Conservation (phyloP, 1,140 invertebrate genomes). For the Tenebrio molitor region DNA sequence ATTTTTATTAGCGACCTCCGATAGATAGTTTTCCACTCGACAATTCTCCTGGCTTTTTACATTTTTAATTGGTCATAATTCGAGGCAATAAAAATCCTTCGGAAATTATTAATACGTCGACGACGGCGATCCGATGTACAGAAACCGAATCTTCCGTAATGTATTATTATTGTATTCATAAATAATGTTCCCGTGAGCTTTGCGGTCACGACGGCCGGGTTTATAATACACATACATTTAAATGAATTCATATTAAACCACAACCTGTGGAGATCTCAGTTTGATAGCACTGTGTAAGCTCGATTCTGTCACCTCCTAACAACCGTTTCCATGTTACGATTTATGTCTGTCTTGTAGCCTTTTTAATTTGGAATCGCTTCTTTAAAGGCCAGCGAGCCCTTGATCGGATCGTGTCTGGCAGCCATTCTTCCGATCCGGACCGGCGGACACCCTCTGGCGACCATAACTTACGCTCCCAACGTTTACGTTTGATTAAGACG, state of each 20-base stretch:
- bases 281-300: constrained; percentile 54
- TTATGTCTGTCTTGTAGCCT: constrained; percentile 48
- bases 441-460: neutral
- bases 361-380: constrained; percentile 31
- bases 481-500: constrained; percentile 5
- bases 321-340: constrained; percentile 54
- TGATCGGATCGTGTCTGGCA: neutral
- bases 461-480: neutral
- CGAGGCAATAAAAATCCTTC: neutral
- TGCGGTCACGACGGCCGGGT: constrained; percentile 49
- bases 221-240: constrained; percentile 56
- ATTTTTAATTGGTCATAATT: neutral
- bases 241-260: constrained; percentile 60
- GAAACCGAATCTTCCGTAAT: constrained; percentile 40
- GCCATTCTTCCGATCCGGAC: neutral
- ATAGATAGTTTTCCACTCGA: constrained; percentile 14
- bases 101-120: constrained; percentile 35
- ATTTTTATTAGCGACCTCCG: constrained; percentile 47
- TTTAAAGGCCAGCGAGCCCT: neutral
- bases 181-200: constrained; percentile 32
- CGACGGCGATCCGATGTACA: constrained; percentile 15
- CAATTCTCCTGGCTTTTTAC: neutral
- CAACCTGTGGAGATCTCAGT: constrained; percentile 55
- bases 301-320: constrained; percentile 57
- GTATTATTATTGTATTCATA: constrained; percentile 44